phyloP scores from a whole-genome alignment of 2,797 vertebrate species.

The Brotula barbata region DNA sequence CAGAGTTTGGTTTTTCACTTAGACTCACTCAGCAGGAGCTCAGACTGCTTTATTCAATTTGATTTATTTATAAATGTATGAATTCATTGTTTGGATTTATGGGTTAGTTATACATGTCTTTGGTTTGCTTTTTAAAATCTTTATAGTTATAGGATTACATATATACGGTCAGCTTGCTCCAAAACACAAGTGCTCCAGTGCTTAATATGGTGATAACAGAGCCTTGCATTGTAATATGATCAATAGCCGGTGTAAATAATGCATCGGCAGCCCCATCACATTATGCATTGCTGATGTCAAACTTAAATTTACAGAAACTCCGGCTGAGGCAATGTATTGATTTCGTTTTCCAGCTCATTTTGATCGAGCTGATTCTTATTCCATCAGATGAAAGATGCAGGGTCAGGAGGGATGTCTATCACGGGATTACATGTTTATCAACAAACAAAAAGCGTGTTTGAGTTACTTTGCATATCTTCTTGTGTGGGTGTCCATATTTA shows the following conservation, averaged over 20 bases:
- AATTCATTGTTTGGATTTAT: slow-evolving; percentile 25
- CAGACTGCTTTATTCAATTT: slow-evolving; percentile 45
- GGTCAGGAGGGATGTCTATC: slow-evolving; percentile 32
- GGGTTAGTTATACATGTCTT: slow-evolving; percentile 14
- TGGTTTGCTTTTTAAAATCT: slow-evolving; percentile 17
- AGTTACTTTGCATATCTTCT: slow-evolving; percentile 19
- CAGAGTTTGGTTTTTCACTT: slow-evolving; percentile 62
- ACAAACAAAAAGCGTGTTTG: slow-evolving; percentile 42
- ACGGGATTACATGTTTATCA: slow-evolving; percentile 41
- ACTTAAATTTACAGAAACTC: slow-evolving; percentile 56
- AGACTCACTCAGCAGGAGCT: slow-evolving; percentile 61
- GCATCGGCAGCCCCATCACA: slow-evolving; percentile 46
- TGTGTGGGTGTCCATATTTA: not conserved
- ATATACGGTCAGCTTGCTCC: not conserved
- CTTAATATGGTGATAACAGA: slow-evolving; percentile 40
- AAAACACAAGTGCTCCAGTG: slow-evolving; percentile 1
- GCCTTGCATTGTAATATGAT: slow-evolving; percentile 44
- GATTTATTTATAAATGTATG: slow-evolving; percentile 43
- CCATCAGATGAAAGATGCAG: slow-evolving; percentile 13
- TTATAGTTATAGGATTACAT: not conserved
- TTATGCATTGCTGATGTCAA: slow-evolving; percentile 60
- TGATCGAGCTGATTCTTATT: slow-evolving; percentile 48
- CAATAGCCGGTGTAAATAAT: slow-evolving; percentile 57
- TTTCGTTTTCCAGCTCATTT: slow-evolving; percentile 54
- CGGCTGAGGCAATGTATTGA: slow-evolving; percentile 42